Conservation (phyloP, 2,113 vertebrate genomes). For the Pycnonotus jocosus region DNA sequence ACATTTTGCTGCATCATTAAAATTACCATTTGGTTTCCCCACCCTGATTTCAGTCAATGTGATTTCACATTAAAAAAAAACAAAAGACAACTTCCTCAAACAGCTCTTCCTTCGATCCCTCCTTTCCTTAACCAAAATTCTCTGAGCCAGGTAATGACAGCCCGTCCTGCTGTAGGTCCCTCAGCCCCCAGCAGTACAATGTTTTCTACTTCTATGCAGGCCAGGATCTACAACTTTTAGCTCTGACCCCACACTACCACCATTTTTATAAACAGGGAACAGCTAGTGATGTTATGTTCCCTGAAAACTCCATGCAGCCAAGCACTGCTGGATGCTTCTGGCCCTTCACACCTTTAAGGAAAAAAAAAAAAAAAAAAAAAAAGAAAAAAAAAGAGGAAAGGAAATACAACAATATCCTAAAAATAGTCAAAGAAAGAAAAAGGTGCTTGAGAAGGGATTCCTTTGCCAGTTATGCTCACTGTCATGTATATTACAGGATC, state of each 20-base stretch:
- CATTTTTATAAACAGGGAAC: neutral
- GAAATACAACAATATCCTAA: neutral
- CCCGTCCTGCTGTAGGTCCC: neutral
- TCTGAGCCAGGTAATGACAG: neutral
- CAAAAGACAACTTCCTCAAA: neutral
- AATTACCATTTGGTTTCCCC: neutral
- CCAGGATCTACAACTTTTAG: neutral
- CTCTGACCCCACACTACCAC: neutral
- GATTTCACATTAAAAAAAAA: neutral
- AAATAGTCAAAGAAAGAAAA: neutral
- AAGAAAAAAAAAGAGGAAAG: neutral
- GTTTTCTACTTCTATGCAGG: neutral
- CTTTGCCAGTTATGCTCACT: neutral
- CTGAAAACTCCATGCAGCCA: neutral
- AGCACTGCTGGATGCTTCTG: fast-evolving
- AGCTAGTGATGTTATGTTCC: neutral
- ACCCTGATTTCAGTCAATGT: neutral
- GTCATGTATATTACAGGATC: neutral
- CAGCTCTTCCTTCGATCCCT: neutral
- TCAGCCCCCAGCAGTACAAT: neutral
- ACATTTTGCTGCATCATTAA: neutral
- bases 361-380: neutral
- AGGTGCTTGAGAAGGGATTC: neutral
- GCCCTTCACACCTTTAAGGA: neutral
- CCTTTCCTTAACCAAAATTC: neutral